Evolutionary conservation across 1,140 invertebrate genomes (phyloP).

Genomic region (Lucilia cuprina): DNA sequence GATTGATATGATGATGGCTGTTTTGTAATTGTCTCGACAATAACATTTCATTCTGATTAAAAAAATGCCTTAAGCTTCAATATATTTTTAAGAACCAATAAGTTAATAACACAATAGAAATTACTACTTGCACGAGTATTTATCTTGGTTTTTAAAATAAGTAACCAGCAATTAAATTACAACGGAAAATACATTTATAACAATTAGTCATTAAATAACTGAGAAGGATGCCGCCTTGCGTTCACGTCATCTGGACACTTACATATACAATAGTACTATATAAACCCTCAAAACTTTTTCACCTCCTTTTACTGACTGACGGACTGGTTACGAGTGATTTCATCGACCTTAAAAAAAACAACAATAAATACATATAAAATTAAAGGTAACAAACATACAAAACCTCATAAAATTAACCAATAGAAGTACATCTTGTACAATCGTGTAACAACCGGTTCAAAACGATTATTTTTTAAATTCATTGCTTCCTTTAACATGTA

Average conservation of each 20-base stretch:
- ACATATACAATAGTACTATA: not conserved
- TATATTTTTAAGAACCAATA: not conserved
- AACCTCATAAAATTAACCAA: not conserved
- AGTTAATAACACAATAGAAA: not conserved
- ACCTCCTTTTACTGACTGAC: not conserved
- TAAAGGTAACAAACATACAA: not conserved
- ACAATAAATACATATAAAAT: not conserved
- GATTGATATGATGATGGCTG: not conserved
- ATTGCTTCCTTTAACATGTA: conserved; percentile 23
- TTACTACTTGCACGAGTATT: not conserved
- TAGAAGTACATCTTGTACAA: not conserved
- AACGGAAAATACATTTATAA: conserved; percentile 18
- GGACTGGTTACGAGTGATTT: not conserved
- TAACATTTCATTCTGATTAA: not conserved
- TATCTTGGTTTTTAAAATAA: not conserved
- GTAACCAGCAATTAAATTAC: not conserved
- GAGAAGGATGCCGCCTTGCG: conserved; percentile 16
- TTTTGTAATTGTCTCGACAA: not conserved
- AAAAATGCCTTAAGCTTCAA: not conserved
- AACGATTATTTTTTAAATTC: conserved; percentile 28
- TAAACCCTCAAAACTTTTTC: not conserved
- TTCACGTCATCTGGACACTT: not conserved
- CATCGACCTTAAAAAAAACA: not conserved
- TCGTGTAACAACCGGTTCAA: conserved; percentile 33
- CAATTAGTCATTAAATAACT: conserved; percentile 25